A percentile compares a stretch with the other conserved stretches of the same genome.
phyloP scores from a whole-genome alignment of 2,113 vertebrate genomes.

The Corynorhinus townsendii region DNA sequence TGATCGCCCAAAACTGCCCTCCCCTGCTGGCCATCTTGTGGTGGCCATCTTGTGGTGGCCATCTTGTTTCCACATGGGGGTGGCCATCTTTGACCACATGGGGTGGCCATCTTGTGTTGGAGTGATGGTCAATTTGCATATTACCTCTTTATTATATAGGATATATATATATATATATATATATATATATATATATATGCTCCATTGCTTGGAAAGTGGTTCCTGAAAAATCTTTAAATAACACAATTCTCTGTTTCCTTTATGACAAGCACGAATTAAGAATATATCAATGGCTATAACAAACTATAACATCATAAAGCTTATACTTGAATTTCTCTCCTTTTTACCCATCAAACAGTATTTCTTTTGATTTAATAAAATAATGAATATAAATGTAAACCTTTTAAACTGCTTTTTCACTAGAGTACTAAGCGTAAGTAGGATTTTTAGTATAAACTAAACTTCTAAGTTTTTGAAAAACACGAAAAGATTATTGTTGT shows the following conservation, averaged over 20 bases:
- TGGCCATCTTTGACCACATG: too few species aligned
- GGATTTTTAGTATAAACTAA: constrained; percentile 9
- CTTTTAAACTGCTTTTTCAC: background rate
- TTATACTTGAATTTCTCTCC: background rate
- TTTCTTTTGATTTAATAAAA: constrained; percentile 41
- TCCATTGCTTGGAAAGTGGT: background rate
- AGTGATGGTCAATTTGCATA: too few species aligned
- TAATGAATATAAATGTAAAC: background rate
- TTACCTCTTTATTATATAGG: background rate
- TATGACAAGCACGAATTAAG: background rate
- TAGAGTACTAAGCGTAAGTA: background rate
- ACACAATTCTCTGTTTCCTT: background rate
- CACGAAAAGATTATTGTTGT: background rate
- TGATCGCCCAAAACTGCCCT: too few species aligned
- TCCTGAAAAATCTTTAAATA: background rate
- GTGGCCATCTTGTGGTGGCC: too few species aligned
- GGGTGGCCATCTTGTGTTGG: too few species aligned
- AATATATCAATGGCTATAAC: background rate
- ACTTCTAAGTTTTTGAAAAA: background rate
- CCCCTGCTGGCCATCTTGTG: too few species aligned
- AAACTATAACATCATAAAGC: background rate
- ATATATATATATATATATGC: background rate
- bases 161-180: too few species aligned
- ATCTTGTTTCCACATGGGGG: too few species aligned
- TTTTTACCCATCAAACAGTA: background rate